Base-by-base conservation (phyloP, 1,140 invertebrate species). In the Brachionus angularis region DNA sequence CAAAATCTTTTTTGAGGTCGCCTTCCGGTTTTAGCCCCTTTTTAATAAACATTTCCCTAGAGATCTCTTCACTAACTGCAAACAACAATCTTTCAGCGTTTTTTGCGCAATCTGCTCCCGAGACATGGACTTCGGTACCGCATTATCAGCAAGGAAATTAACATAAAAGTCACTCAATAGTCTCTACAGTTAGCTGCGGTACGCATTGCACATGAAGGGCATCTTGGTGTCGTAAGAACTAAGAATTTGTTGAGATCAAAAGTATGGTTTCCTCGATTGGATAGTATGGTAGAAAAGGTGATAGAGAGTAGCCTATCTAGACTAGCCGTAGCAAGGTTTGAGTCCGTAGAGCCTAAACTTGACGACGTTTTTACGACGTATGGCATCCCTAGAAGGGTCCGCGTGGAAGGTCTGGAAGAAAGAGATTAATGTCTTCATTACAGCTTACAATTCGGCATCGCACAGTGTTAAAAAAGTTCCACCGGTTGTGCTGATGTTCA, bases 161-260 rank as follows among this genome's bases (percentile, higher is more conserved):
- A n/a, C n/a, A n/a, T n/a, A n/a, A n/a, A n/a, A n/a, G n/a, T n/a
- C n/a, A n/a, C n/a, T n/a, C n/a, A n/a, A n/a, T n/a, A 53, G 12
- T 71, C 27, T 10, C 62, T 75, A 2, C 72, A 72, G 16, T 47
- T 25, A 7, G 52, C 34, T 21, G 47, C 64, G 3, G 72, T 74
- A 31, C 70, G 67, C 64, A 39, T 72, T 31, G 74, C 71, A 16
- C 69, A 74, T 16, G 58, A 72, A 52, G 73, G 72, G 44, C 73
- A 74, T 36, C 49, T 73, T 21, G 74, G 73, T n/a, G 74, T 75
- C 21, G 47, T 64, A 16, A 73, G 72, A 71, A 75, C 75, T 10
- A 75, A 74, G 61, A 50, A 58, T 29, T 53, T 75, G 42, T 18
- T 76, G 1, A 29, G 73, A 61, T 58, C 44, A 14, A 75, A 74